Conservation (phyloP, 2,113 vertebrate species). For the Rhineura floridana region DNA sequence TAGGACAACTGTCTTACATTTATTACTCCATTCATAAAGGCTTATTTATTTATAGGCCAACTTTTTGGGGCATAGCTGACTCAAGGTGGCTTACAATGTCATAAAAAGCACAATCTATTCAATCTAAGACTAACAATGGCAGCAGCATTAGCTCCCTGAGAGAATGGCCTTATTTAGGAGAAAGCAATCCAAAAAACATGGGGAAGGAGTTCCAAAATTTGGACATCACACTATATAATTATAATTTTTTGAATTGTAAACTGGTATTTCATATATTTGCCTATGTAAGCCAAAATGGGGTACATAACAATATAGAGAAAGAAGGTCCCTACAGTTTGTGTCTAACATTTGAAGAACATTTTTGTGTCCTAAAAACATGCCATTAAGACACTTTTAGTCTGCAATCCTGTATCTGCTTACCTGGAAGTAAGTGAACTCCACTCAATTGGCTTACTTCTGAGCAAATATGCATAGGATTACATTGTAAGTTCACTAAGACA, state of each 20-base stretch:
- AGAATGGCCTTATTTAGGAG: too few species aligned
- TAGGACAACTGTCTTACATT: neutral
- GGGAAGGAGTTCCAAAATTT: too few species aligned
- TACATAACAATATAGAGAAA: neutral
- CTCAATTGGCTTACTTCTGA: too few species aligned
- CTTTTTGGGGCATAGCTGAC: too few species aligned
- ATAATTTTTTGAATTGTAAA: neutral
- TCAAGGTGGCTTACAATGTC: too few species aligned
- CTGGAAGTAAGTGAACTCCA: too few species aligned
- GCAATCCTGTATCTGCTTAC: too few species aligned
- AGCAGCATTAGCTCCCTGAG: too few species aligned
- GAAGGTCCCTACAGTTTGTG: neutral
- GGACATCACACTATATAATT: neutral
- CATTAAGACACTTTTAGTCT: neutral
- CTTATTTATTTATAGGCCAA: neutral
- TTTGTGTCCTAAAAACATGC: neutral
- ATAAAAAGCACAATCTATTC: too few species aligned
- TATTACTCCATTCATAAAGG: neutral
- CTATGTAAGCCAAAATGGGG: neutral
- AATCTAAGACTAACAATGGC: too few species aligned
- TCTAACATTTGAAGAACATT: slow-evolving; percentile 2
- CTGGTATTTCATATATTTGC: neutral
- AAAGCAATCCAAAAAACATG: too few species aligned
- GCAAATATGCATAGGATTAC: too few species aligned
- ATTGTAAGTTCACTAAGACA: neutral